Conservation (phyloP, 37 sponge, comb jelly and placozoan species). For the Lycopodina hypogea region DNA sequence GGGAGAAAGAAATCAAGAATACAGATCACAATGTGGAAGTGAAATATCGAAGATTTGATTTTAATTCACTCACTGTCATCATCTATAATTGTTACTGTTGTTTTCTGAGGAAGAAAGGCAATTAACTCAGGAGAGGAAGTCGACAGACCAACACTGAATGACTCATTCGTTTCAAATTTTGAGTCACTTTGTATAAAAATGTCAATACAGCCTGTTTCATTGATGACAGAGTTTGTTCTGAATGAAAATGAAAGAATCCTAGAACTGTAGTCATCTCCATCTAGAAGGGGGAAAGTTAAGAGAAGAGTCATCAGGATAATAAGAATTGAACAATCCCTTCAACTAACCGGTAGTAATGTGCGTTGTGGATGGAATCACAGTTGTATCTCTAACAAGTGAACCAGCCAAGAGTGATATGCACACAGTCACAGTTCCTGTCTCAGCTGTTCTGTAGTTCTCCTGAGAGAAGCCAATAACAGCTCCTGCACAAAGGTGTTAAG, state of each 20-base stretch:
- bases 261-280: not conserved
- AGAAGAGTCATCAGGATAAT: too few relatives aligned
- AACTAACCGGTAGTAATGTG: not conserved
- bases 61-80: conserved; percentile 26
- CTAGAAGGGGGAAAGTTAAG: not conserved
- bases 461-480: conserved; percentile 4
- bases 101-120: conserved; percentile 2
- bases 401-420: too few relatives aligned
- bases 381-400: not conserved
- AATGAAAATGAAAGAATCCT: not conserved
- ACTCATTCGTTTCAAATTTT: conserved; percentile 7
- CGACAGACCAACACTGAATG: not conserved
- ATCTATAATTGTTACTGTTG: conserved; percentile 15
- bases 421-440: not conserved
- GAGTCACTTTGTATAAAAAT: not conserved
- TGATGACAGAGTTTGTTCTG: not conserved
- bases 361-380: not conserved
- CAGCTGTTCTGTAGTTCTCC: not conserved
- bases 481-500: not conserved
- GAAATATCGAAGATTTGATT: too few relatives aligned
- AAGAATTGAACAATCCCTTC: too few relatives aligned
- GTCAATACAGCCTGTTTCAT: not conserved
- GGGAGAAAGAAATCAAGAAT: not conserved
- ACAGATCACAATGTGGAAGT: not conserved
- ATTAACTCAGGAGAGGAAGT: not conserved